A percentile compares a stretch with the other conserved stretches of the same genome.
Conservation (phyloP, 2,113 vertebrate species). For the Microcebus lehilahytsara region DNA sequence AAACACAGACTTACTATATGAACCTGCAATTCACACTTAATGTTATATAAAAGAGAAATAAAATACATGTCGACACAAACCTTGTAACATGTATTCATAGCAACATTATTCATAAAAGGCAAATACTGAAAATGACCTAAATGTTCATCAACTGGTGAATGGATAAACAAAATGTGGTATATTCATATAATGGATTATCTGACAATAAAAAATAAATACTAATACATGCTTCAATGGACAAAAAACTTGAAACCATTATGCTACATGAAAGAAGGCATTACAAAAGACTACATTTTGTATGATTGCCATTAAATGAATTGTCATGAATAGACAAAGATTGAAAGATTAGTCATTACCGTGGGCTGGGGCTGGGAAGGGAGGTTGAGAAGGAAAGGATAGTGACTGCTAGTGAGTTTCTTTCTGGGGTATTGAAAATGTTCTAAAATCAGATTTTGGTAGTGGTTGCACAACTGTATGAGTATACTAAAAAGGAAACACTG, state of each 20-base stretch:
- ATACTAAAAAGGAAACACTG: background rate
- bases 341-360: background rate
- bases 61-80: background rate
- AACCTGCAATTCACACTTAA: background rate
- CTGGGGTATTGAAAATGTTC: background rate
- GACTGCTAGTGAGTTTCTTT: background rate
- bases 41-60: background rate
- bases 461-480: background rate
- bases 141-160: background rate
- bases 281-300: background rate
- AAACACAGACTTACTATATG: background rate
- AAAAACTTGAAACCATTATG: background rate
- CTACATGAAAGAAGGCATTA: background rate
- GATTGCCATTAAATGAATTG: background rate
- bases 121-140: background rate
- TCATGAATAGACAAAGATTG: background rate
- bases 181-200: background rate
- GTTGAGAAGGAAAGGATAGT: background rate
- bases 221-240: background rate
- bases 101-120: background rate
- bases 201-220: background rate
- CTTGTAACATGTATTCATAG: background rate
- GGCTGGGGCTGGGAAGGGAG: fast-evolving
- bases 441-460: background rate
- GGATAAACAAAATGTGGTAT: background rate